Base-by-base conservation (phyloP, 1,140 invertebrate genomes). In the Trialeurodes vaporariorum region DNA sequence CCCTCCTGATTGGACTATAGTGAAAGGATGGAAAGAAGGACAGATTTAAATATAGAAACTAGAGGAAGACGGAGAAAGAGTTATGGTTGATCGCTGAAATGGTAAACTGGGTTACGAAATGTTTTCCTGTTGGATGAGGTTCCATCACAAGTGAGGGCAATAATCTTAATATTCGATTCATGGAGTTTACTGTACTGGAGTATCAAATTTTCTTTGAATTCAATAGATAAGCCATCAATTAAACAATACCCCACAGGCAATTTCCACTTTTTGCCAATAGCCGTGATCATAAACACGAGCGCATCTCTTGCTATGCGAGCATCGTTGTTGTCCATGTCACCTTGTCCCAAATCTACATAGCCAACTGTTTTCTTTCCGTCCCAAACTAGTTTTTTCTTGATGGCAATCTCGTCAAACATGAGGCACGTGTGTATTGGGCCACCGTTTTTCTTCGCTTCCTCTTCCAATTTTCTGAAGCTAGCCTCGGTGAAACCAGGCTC, bases 181-280 rank as follows among this genome's bases (percentile, higher is more conserved):
- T n/a, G n/a, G n/a, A n/a, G n/a, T n/a, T n/a, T n/a, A n/a, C n/a
- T n/a, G n/a, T n/a, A n/a, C n/a, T 61, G 59, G 25, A 23, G 22
- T 22, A 61, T 13, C 59, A 61, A 13, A 61, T 61, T 13, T 23
- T 23, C 25, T 61, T 25, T 61, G 22, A 25, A 23, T 23, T 61
- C 25, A 61, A 25, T 25, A 61, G 22, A 13, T 13, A 61, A 25
- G 13, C 59, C 59, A 61, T 61, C 25, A 61, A 61, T 61, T 26
- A 61, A 25, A 25, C 59, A 61, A 61, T 61, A 61, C 25, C 59
- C 59, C 25, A 61, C 25, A 23, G 59, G 59, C 25, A 61, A 23
- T 61, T 61, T 61, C 59, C 59, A 61, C 22, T 25, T 61, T 25
- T 61, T 2, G 25, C 25, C 25, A 25, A 61, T 13, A 25, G 59